Base-by-base conservation (phyloP, 1,140 invertebrate species). In the Charaxes varanes region DNA sequence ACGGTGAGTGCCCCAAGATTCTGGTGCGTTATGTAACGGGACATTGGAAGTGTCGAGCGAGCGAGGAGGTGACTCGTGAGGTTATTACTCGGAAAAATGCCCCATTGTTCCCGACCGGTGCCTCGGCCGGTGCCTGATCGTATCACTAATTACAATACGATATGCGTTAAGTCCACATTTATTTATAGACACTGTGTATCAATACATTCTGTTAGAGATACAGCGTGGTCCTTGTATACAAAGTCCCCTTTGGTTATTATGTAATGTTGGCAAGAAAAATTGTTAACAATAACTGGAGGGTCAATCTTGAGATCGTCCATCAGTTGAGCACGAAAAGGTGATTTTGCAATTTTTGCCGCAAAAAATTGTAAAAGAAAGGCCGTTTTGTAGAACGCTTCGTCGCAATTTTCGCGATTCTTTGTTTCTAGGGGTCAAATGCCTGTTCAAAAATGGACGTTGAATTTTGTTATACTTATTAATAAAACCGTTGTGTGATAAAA, bases 11-110 rank as follows among this genome's bases (percentile, higher is more conserved):
- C 53, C 57, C 50, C 58, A 55, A 61, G 58, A 61, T 70, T 66
- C 64, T 52, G 46, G 62, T 73, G 66, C 48, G 67, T 82, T 82
- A 79, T 73, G 52, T 82, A 82, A 82, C 70, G 69, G 72, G 65
- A 72, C 19, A 21, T 45, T 16, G 14, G 22, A 42, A 22, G 31
- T 18, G 35, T 27, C 40, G 34, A 40, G 24, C 24, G 7, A 41
- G 33, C 14, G 35, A 48, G 44, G 49, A 60, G 45, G 35, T 43
- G 37, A 28, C 13, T 34, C 15, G 41, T 42, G 12, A 42, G 27
- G 12, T 18, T 26, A 27, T 19, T 42, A 21, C 35, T 27, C 23
- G 35, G 28, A 38, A 27, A 46, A 30, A 41, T 46, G 30, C 12
- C 10, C 10, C n/a, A n/a, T n/a, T n/a, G n/a, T n/a, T n/a, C 27